These are phyloP conservation scores for Cryptoleucopteryx plumbea DNA, from an alignment of 2,113 vertebrate species.

Conservation along the genomic window DNA sequence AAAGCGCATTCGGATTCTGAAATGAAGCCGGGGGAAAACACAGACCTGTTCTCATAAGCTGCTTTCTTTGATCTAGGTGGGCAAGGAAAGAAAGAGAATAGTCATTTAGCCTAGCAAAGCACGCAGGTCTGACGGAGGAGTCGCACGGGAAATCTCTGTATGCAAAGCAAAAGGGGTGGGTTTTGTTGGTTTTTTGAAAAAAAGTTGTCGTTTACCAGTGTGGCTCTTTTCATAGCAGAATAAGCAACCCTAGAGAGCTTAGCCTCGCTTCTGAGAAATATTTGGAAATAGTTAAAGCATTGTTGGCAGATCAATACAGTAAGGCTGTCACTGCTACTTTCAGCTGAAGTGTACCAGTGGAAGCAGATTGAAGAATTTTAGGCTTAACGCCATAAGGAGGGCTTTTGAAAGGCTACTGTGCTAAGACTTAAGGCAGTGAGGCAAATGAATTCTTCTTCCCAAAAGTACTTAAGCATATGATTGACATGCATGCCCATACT, in stretches of 20 bases:
- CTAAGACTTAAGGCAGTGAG: not conserved
- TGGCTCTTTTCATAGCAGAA: not conserved
- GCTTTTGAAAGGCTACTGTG: not conserved
- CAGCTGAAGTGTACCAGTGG: not conserved
- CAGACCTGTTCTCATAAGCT: not conserved
- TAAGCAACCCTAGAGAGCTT: not conserved
- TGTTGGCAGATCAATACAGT: not conserved
- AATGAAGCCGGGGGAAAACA: not conserved
- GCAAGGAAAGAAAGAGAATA: slow-evolving; percentile 11
- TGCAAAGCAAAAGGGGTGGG: not conserved
- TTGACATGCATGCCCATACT: not conserved
- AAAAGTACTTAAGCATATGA: not conserved
- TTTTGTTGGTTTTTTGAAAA: not conserved
- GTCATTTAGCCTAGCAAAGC: slow-evolving; percentile 11
- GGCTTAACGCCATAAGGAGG: not conserved
- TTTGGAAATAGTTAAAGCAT: not conserved
- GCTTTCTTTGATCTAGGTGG: not conserved
- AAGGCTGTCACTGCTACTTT: not conserved
- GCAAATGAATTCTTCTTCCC: not conserved
- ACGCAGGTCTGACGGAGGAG: not conserved
- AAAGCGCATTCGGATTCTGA: slow-evolving; percentile 21
- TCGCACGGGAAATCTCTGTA: not conserved
- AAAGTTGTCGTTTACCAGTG: not conserved
- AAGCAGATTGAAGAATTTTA: not conserved
- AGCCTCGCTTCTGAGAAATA: not conserved